A percentile compares a stretch with the other conserved stretches of the same genome.
phyloP scores from a whole-genome alignment of 1,140 invertebrate genomes.

The Antheraea mylitta region DNA sequence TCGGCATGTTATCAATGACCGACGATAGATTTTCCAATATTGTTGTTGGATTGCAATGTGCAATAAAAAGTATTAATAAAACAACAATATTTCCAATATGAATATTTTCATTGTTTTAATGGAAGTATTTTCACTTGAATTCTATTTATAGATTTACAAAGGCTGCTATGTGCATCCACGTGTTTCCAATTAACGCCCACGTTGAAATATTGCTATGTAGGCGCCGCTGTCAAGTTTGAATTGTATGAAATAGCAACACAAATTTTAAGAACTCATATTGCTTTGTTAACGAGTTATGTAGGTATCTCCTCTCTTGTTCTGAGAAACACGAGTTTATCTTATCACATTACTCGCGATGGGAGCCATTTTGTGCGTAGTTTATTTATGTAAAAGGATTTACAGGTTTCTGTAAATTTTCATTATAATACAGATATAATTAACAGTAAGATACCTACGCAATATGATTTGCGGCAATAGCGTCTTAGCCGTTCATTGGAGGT shows the following conservation, averaged over 20 bases:
- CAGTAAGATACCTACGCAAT: no score
- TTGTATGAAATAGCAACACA: conserved; percentile 12
- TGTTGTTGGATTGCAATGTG: no score
- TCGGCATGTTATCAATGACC: no score
- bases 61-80: no score
- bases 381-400: conserved; percentile 1
- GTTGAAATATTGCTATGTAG: not conserved
- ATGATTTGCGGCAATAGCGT: no score
- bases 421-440: not conserved
- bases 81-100: not conserved
- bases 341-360: not conserved
- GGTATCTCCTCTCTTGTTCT: not conserved
- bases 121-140: not conserved
- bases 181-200: conserved; percentile 27
- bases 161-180: conserved; percentile 22
- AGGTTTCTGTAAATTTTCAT: not conserved
- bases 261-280: conserved; percentile 5
- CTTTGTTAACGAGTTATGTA: conserved; percentile 2
- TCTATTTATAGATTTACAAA: conserved; percentile 10
- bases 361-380: not conserved
- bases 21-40: no score
- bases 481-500: no score
- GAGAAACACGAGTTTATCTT: not conserved
- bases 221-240: conserved; percentile 15
- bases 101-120: not conserved